A percentile compares a stretch with the other conserved stretches of the same genome.
Evolutionary conservation across 1,140 invertebrate species (phyloP).

Genomic region (Leptonema lineaticorne): DNA sequence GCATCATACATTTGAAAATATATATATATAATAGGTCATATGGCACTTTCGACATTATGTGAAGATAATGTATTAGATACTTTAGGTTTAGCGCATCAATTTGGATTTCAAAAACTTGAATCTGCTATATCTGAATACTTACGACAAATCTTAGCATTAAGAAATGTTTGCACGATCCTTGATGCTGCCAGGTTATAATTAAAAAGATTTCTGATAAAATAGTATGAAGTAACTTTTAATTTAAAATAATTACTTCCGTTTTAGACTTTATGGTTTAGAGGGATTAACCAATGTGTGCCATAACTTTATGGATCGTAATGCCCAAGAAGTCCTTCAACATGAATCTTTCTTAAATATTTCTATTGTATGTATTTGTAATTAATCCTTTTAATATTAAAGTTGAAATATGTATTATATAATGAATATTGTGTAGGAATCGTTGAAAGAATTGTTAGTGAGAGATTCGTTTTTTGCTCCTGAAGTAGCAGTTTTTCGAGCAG

Average conservation of each 20-base stretch:
- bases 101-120: slow-evolving; percentile 92
- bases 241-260: slow-evolving; percentile 29
- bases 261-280: slow-evolving; percentile 61
- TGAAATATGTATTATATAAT: not conserved
- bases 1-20: not conserved
- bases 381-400: not conserved
- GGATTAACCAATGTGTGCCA: slow-evolving; percentile 67
- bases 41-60: slow-evolving; percentile 79
- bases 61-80: slow-evolving; percentile 87
- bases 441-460: slow-evolving; percentile 81
- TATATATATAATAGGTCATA: slow-evolving; percentile 59
- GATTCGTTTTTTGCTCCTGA: slow-evolving; percentile 96
- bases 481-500: slow-evolving; percentile 91
- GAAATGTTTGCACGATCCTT: slow-evolving; percentile 91
- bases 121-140: slow-evolving; percentile 90
- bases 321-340: slow-evolving; percentile 77
- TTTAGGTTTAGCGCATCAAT: slow-evolving; percentile 88
- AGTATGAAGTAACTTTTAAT: not conserved
- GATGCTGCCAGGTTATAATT: slow-evolving; percentile 79
- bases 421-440: slow-evolving; percentile 59
- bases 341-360: slow-evolving; percentile 85
- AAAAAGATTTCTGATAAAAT: slow-evolving; percentile 46
- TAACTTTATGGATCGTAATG: slow-evolving; percentile 87
- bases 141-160: slow-evolving; percentile 79
- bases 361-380: slow-evolving; percentile 62